phyloP scores from a whole-genome alignment of 2,797 vertebrate species.

The Parauchenoglanis punctatus region DNA sequence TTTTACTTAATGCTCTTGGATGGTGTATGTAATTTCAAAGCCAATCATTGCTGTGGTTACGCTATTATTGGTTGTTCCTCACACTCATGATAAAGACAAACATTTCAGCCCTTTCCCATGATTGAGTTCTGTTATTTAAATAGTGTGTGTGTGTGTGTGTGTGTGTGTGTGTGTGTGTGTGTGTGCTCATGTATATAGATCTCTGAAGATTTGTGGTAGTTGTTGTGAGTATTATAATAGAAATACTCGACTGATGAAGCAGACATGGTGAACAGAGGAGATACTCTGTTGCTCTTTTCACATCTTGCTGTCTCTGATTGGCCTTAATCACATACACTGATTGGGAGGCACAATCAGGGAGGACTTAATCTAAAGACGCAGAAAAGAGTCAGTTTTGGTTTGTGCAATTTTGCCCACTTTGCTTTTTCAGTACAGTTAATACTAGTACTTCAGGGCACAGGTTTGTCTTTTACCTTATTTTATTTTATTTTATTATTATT shows the following conservation, averaged over 20 bases:
- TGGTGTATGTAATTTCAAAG: not conserved
- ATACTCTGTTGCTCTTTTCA: constrained; percentile 25
- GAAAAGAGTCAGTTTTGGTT: not conserved
- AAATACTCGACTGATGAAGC: constrained; percentile 12
- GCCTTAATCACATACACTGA: constrained; percentile 39
- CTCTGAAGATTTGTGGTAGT: not conserved
- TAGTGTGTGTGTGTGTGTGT: not conserved
- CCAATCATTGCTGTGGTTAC: not conserved
- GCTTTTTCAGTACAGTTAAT: not conserved
- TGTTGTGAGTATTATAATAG: not conserved
- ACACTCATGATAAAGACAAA: not conserved
- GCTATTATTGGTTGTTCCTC: not conserved
- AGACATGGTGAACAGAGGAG: not conserved
- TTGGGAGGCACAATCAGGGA: constrained; percentile 31
- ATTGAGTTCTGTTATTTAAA: not conserved
- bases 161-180: not conserved
- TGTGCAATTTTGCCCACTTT: not conserved
- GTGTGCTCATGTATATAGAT: not conserved
- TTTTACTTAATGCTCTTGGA: not conserved
- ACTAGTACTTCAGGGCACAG: not conserved
- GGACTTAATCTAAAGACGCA: constrained; percentile 19
- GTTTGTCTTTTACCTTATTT: not conserved
- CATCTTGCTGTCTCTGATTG: constrained; percentile 43
- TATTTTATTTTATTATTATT: too few species aligned
- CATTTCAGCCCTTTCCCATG: not conserved